Percentiles rank a stretch among this genome's conserved stretches.
phyloP scores from a whole-genome alignment of 2,888 invertebrate species.

The Crematogaster levior region DNA sequence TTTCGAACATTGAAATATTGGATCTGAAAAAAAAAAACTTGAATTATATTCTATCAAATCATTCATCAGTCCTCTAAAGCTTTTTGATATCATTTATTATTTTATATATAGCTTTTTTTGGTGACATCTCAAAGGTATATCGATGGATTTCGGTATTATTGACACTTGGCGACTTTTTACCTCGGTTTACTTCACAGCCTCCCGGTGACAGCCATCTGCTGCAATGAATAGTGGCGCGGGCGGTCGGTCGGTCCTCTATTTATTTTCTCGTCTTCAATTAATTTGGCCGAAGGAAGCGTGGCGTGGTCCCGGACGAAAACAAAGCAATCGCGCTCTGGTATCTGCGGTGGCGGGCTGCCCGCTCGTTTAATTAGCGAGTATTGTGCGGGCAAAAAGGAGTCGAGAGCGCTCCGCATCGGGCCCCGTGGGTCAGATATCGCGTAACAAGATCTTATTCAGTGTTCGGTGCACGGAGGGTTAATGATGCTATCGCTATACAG shows the following conservation, averaged over 20 bases:
- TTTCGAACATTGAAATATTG: neutral
- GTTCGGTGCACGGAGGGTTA: slow-evolving; percentile 82
- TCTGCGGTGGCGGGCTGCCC: slow-evolving; percentile 81
- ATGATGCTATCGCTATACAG: slow-evolving; percentile 85
- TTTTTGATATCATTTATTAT: too few relatives aligned
- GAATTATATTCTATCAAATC: too few relatives aligned
- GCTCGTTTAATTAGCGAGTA: slow-evolving; percentile 85
- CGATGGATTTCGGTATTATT: slow-evolving; percentile 3
- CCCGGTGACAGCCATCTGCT: slow-evolving; percentile 40
- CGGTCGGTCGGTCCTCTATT: slow-evolving; percentile 65
- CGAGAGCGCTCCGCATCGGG: slow-evolving; percentile 64
- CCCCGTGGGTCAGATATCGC: slow-evolving; percentile 82
- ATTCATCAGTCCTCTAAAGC: too few relatives aligned
- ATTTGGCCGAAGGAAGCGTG: slow-evolving; percentile 79
- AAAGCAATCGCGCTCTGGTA: slow-evolving; percentile 84
- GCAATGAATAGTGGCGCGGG: slow-evolving; percentile 56
- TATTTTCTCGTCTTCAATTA: slow-evolving; percentile 80
- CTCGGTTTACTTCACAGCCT: neutral
- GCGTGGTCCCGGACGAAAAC: slow-evolving; percentile 81
- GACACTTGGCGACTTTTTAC: slow-evolving; percentile 14
- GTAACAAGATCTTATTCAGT: slow-evolving; percentile 85
- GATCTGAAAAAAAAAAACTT: too few relatives aligned
- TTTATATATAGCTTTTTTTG: too few relatives aligned
- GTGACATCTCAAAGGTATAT: slow-evolving; percentile 7
- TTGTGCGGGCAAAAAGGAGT: slow-evolving; percentile 79